Percentiles rank a stretch among this genome's conserved stretches.
phyloP scores from a whole-genome alignment of 2,888 invertebrate genomes.

The Aleiodes testaceus region DNA sequence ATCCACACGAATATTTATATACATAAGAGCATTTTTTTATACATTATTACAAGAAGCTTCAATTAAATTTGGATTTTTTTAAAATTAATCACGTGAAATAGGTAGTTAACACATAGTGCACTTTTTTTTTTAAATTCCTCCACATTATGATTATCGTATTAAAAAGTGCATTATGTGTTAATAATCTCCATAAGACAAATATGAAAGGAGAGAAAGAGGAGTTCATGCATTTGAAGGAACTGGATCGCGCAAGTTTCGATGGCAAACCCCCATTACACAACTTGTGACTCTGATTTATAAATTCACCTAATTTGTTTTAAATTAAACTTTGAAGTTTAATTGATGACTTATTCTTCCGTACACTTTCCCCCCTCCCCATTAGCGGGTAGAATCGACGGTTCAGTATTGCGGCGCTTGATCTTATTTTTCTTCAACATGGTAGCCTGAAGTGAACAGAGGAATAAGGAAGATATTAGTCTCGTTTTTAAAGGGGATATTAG shows the following conservation, averaged over 20 bases:
- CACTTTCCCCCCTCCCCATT: slow-evolving; percentile 82
- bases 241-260: slow-evolving; percentile 54
- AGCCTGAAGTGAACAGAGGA: slow-evolving; percentile 82
- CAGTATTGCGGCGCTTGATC: slow-evolving; percentile 95
- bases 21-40: slow-evolving; percentile 39
- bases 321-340: slow-evolving; percentile 57
- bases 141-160: too few relatives aligned
- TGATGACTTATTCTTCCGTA: slow-evolving; percentile 76
- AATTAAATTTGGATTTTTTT: slow-evolving; percentile 49
- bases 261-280: slow-evolving; percentile 44
- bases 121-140: too few relatives aligned
- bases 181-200: slow-evolving; percentile 28
- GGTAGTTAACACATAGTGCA: too few relatives aligned
- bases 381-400: slow-evolving; percentile 83
- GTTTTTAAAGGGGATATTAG: slow-evolving; percentile 55
- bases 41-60: slow-evolving; percentile 62
- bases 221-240: slow-evolving; percentile 46
- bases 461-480: slow-evolving; percentile 69
- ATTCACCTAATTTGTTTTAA: slow-evolving; percentile 32
- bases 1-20: slow-evolving; percentile 47
- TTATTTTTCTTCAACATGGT: slow-evolving; percentile 99
- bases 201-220: slow-evolving; percentile 39
- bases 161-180: not conserved
- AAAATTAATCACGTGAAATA: too few relatives aligned
- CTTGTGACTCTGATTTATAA: not conserved